These are phyloP conservation scores for Parapsyche elsis DNA, from an alignment of 1,140 invertebrate species.

Conservation along the genomic window DNA sequence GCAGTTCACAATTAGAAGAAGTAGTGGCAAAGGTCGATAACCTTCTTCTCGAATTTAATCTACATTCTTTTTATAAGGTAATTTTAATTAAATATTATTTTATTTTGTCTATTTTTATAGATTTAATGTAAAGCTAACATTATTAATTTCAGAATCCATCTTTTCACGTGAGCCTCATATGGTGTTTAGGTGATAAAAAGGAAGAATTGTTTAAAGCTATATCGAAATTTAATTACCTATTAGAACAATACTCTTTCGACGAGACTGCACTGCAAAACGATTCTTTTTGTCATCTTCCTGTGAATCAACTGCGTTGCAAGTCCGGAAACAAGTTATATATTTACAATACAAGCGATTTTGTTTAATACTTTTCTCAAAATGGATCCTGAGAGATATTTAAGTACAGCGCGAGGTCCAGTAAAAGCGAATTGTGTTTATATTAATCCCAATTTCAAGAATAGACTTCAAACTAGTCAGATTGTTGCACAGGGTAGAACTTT, in stretches of 20 bases:
- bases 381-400: neutral
- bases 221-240: conserved; percentile 61
- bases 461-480: conserved; percentile 21
- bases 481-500: neutral
- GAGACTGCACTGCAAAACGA: conserved; percentile 56
- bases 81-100: conserved; percentile 47
- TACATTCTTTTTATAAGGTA: conserved; percentile 76
- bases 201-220: conserved; percentile 63
- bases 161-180: conserved; percentile 77
- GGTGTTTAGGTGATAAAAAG: conserved; percentile 72
- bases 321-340: conserved; percentile 48
- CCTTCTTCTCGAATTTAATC: conserved; percentile 73
- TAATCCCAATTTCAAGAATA: conserved; percentile 48
- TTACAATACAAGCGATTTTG: conserved; percentile 10
- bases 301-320: conserved; percentile 56
- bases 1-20: conserved; percentile 65
- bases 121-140: neutral
- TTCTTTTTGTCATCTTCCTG: conserved; percentile 55
- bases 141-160: conserved; percentile 72
- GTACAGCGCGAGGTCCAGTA: neutral
- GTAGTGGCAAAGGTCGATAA: conserved; percentile 70
- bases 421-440: conserved; percentile 42
- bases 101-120: conserved; percentile 4
- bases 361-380: neutral
- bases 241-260: conserved; percentile 60